A percentile compares a stretch with the other conserved stretches of the same genome.
Evolutionary conservation across 2,888 invertebrate genomes (phyloP).

Genomic region (Rhodophaea formosa): DNA sequence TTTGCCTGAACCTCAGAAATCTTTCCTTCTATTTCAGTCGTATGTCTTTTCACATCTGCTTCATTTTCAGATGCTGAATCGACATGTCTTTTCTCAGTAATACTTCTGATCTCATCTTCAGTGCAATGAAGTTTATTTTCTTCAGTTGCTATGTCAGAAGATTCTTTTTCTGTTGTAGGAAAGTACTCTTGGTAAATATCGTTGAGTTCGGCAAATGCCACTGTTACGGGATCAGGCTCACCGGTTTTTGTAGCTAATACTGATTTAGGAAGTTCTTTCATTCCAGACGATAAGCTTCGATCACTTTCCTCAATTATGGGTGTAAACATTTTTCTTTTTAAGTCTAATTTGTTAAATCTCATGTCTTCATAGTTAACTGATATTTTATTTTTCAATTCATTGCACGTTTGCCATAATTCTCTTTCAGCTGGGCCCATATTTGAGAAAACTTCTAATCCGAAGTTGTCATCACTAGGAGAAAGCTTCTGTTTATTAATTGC

Average conservation of each 20-base stretch:
- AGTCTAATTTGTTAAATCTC: slow-evolving; percentile 50
- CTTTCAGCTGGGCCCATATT: slow-evolving; percentile 74
- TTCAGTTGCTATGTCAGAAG: slow-evolving; percentile 37
- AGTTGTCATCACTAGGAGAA: slow-evolving; percentile 40
- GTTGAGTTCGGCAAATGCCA: slow-evolving; percentile 73
- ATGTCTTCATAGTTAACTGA: slow-evolving; percentile 45
- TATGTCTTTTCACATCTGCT: slow-evolving; percentile 78
- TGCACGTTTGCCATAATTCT: slow-evolving; percentile 68
- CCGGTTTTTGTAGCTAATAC: slow-evolving; percentile 34
- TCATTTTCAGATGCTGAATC: slow-evolving; percentile 72
- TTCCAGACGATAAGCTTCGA: slow-evolving; percentile 51
- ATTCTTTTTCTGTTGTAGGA: slow-evolving; percentile 52
- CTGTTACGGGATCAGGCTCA: slow-evolving; percentile 63
- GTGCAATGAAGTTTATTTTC: slow-evolving; percentile 37
- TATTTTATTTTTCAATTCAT: slow-evolving; percentile 46
- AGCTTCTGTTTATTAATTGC: slow-evolving; percentile 47
- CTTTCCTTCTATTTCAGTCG: slow-evolving; percentile 60
- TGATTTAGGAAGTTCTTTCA: slow-evolving; percentile 43
- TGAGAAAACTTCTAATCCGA: slow-evolving; percentile 43
- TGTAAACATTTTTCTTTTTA: slow-evolving; percentile 58
- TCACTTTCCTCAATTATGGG: slow-evolving; percentile 74
- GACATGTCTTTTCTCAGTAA: slow-evolving; percentile 55
- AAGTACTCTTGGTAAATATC: slow-evolving; percentile 64
- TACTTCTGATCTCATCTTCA: slow-evolving; percentile 40
- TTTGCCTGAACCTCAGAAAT: slow-evolving; percentile 80